Conservation (phyloP, 2,797 vertebrate species). For the Phataginus tetradactyla region DNA sequence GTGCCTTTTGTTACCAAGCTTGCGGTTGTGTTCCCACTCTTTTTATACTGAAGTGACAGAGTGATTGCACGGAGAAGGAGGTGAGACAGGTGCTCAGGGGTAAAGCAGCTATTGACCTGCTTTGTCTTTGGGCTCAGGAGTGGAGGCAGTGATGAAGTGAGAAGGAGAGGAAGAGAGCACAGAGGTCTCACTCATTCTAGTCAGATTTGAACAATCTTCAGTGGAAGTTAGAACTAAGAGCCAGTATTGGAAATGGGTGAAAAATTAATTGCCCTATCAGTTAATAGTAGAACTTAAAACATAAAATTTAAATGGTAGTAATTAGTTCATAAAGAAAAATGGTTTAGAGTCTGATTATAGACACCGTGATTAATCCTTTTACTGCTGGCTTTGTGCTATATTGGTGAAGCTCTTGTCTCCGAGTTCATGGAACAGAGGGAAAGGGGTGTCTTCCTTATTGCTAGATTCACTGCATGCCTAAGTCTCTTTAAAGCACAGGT, state of each 20-base stretch:
- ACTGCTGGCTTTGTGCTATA: fast-evolving
- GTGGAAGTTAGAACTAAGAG: not conserved
- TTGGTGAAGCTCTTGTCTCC: not conserved
- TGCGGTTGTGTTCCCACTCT: not conserved
- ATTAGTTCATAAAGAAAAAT: not conserved
- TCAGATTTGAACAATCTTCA: not conserved
- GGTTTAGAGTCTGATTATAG: no score
- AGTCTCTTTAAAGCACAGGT: not conserved
- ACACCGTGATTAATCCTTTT: not conserved
- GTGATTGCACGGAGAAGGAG: not conserved
- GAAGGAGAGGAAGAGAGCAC: not conserved
- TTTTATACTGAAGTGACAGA: not conserved
- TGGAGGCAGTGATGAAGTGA: not conserved
- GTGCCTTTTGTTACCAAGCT: not conserved
- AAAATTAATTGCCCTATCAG: not conserved
- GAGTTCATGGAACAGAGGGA: not conserved
- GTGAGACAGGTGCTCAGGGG: not conserved
- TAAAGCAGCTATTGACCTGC: no score
- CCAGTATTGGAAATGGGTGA: not conserved
- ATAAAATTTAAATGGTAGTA: not conserved
- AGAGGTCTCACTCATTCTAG: fast-evolving
- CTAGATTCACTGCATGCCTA: not conserved
- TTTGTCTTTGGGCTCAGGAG: not conserved
- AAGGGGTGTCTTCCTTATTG: not conserved
- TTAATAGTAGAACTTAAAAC: not conserved